Evolutionary conservation across 2,888 invertebrate genomes (phyloP).

Genomic region (Euplexia lucipara): DNA sequence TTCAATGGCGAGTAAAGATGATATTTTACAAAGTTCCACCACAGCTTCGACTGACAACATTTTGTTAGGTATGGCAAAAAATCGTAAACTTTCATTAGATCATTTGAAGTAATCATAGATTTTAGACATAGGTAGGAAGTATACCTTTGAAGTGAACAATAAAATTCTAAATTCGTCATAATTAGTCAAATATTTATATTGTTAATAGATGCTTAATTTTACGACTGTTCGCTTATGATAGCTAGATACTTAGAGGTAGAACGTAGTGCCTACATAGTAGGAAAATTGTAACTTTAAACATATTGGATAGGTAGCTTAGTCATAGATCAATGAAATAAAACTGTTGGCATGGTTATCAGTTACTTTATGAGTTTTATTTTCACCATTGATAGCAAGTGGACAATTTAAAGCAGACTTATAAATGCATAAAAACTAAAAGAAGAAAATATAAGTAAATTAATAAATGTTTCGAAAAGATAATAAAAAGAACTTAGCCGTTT

Average conservation of each 20-base stretch:
- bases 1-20: slow-evolving; percentile 88
- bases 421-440: slow-evolving; percentile 26
- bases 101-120: slow-evolving; percentile 68
- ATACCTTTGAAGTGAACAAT: slow-evolving; percentile 70
- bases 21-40: slow-evolving; percentile 84
- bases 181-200: slow-evolving; percentile 63
- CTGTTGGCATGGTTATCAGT: slow-evolving; percentile 77
- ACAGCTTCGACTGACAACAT: slow-evolving; percentile 89
- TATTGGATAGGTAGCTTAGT: slow-evolving; percentile 65
- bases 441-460: slow-evolving; percentile 51
- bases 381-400: slow-evolving; percentile 22
- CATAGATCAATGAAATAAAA: slow-evolving; percentile 73
- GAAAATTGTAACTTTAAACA: slow-evolving; percentile 64
- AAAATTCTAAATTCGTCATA: slow-evolving; percentile 67
- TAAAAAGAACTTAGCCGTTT: slow-evolving; percentile 52
- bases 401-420: slow-evolving; percentile 12
- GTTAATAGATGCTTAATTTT: slow-evolving; percentile 76
- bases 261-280: slow-evolving; percentile 67
- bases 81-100: slow-evolving; percentile 79
- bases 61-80: slow-evolving; percentile 86
- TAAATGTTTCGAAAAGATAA: slow-evolving; percentile 54
- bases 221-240: slow-evolving; percentile 75
- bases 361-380: slow-evolving; percentile 63
- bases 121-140: slow-evolving; percentile 64
- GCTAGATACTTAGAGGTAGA: slow-evolving; percentile 67